Evolutionary conservation across 2,113 vertebrate species (phyloP).

Genomic region (Pterocles burchelli): DNA sequence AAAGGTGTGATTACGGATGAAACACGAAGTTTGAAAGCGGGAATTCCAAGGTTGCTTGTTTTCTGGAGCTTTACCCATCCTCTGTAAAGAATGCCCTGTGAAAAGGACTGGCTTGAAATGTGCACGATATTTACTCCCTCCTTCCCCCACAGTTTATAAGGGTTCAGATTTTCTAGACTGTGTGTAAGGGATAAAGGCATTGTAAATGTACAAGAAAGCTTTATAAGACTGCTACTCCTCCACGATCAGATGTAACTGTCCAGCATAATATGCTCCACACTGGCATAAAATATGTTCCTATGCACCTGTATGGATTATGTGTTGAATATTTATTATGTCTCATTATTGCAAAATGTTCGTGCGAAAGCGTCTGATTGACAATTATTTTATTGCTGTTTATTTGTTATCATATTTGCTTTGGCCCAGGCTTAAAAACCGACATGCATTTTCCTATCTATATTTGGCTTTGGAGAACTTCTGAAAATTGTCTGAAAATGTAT

Average conservation of each 20-base stretch:
- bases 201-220: neutral
- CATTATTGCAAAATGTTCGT: conserved; percentile 49
- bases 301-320: neutral
- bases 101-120: neutral
- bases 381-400: conserved; percentile 62
- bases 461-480: neutral
- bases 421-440: conserved; percentile 15
- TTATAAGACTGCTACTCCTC: neutral
- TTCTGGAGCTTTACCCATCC: neutral
- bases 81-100: neutral
- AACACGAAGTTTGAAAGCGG: neutral
- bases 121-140: neutral
- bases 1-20: neutral
- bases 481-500: conserved; percentile 1
- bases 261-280: neutral
- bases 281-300: neutral
- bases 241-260: neutral
- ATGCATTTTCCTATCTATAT: conserved; percentile 38
- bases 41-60: neutral
- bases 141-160: neutral
- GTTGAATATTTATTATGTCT: conserved; percentile 62
- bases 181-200: neutral
- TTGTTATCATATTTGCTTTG: conserved; percentile 55
- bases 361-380: conserved; percentile 28
- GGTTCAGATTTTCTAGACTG: neutral